Percentiles rank a stretch among this genome's conserved stretches.
phyloP scores from a whole-genome alignment of 2,797 vertebrate genomes.

The Carapus acus region DNA sequence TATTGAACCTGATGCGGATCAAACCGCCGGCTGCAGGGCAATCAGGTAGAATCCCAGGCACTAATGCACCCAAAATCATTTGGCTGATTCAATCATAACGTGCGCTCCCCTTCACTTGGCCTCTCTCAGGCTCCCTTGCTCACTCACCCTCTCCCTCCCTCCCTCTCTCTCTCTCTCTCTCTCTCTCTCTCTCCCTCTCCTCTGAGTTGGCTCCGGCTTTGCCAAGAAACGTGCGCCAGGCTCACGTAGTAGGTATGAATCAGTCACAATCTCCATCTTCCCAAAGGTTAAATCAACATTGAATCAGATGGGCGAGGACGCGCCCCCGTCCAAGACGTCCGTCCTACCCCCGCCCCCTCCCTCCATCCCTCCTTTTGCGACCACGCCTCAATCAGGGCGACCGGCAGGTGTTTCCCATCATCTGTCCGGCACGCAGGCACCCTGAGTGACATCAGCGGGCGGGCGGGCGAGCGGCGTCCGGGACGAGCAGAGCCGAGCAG shows the following conservation, averaged over 20 bases:
- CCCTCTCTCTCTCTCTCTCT: neutral
- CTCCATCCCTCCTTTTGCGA: neutral
- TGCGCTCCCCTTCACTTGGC: neutral
- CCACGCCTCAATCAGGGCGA: conserved; percentile 15
- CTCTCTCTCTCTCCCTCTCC: neutral
- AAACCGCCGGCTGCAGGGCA: neutral
- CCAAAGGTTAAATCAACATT: conserved; percentile 22
- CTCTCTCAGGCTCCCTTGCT: neutral
- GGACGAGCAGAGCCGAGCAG: no score
- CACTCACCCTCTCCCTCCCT: neutral
- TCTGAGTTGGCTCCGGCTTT: neutral
- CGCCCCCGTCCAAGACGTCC: no score
- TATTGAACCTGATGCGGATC: neutral
- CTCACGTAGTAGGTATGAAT: conserved; percentile 4
- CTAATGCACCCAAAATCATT: conserved; percentile 1
- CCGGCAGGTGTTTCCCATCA: conserved; percentile 49
- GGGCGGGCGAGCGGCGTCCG: no score
- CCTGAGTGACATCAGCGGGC: conserved; percentile 29
- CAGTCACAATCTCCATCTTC: conserved; percentile 7
- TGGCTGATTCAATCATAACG: conserved; percentile 1
- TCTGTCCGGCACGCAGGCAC: conserved; percentile 32
- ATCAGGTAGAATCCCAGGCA: neutral
- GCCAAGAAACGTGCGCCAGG: neutral
- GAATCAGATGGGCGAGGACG: conserved; percentile 6
- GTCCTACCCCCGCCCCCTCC: no score